Percentiles rank a stretch among this genome's conserved stretches.
These are phyloP conservation scores for Panagrolaimus sp. DNA, from an alignment of 1,140 invertebrate species.

Conservation along the genomic window DNA sequence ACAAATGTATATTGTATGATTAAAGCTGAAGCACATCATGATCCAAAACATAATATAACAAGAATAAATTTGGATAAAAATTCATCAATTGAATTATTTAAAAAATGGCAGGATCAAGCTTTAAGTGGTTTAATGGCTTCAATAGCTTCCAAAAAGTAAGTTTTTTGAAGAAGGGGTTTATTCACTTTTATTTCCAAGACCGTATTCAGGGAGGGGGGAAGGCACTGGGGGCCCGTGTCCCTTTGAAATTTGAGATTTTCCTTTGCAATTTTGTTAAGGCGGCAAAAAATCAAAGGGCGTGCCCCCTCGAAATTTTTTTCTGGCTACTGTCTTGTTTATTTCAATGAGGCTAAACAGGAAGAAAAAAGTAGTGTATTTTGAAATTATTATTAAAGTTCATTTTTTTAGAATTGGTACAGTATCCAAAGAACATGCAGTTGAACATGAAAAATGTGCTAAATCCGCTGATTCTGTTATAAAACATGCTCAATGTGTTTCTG, in stretches of 20 bases:
- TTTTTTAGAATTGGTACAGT: slow-evolving; percentile 3
- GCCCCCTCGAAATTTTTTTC: too few species aligned
- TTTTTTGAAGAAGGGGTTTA: slow-evolving; percentile 3
- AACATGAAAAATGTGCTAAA: slow-evolving; percentile 1
- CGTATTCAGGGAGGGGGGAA: too few species aligned
- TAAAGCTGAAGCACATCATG: neutral
- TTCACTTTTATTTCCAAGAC: too few species aligned
- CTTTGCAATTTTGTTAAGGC: too few species aligned
- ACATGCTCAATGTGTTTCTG: neutral
- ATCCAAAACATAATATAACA: neutral
- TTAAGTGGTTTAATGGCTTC: slow-evolving; percentile 19
- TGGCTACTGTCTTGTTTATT: too few species aligned
- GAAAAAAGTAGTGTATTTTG: too few species aligned
- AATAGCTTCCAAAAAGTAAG: slow-evolving; percentile 18
- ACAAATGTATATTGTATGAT: neutral
- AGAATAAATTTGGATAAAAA: neutral
- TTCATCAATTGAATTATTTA: neutral
- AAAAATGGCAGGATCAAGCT: slow-evolving; percentile 23
- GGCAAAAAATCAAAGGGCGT: too few species aligned
- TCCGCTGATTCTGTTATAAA: neutral
- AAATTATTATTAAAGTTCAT: too few species aligned
- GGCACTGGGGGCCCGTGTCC: too few species aligned
- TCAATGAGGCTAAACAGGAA: too few species aligned
- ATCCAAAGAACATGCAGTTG: neutral
- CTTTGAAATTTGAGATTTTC: too few species aligned